These are phyloP conservation scores for Acanthis flammea DNA, from an alignment of 2,797 vertebrate genomes.

Conservation along the genomic window DNA sequence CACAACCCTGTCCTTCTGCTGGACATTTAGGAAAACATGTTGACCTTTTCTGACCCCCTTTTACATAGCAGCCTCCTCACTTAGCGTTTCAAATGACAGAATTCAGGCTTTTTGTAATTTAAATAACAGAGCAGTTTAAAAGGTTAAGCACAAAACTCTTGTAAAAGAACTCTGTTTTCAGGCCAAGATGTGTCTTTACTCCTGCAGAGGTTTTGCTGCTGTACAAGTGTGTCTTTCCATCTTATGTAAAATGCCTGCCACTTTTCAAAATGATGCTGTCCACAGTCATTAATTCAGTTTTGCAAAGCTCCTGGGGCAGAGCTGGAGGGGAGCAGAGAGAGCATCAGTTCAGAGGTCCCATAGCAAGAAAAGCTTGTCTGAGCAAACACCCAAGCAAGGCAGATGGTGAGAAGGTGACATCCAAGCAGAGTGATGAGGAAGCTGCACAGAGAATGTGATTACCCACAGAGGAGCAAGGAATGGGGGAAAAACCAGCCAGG, in stretches of 20 bases:
- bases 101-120: background rate
- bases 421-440: background rate
- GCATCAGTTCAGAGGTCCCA: accelerated
- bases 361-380: background rate
- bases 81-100: background rate
- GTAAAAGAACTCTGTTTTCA: background rate
- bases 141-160: background rate
- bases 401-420: background rate
- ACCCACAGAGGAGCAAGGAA: background rate
- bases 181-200: background rate
- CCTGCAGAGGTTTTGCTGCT: background rate
- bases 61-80: background rate
- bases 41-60: background rate
- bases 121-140: background rate
- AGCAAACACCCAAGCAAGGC: background rate
- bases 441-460: background rate
- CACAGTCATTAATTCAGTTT: background rate
- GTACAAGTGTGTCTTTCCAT: background rate
- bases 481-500: background rate
- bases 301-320: background rate
- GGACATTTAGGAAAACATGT: background rate
- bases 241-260: background rate
- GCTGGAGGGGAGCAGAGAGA: background rate
- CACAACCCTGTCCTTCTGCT: background rate
- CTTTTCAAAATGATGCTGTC: background rate